Percentiles rank a stretch among this genome's conserved stretches.
Conservation (phyloP, 92 coral and sea anemone genomes). For the Blastomussa wellsi region DNA sequence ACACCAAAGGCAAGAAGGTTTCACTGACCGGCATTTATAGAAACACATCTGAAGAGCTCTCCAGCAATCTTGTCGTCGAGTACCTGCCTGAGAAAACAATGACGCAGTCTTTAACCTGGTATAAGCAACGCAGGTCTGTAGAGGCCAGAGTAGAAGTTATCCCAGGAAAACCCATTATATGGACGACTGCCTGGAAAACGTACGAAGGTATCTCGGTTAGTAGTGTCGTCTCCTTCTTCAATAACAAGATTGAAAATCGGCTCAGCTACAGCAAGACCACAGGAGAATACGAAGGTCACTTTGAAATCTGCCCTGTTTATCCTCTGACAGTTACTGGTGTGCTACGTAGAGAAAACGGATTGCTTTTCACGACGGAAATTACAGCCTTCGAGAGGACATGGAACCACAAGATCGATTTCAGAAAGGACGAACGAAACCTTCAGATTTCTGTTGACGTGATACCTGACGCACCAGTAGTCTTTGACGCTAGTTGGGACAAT, state of each 20-base stretch:
- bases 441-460: conserved; percentile 69
- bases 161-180: conserved; percentile 58
- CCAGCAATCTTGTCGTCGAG: conserved; percentile 62
- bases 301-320: conserved; percentile 66
- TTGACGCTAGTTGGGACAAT: conserved; percentile 74
- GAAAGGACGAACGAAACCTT: conserved; percentile 56
- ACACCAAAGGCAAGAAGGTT: conserved; percentile 72
- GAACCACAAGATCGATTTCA: conserved; percentile 75
- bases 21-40: conserved; percentile 61
- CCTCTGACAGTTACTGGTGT: conserved; percentile 70
- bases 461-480: conserved; percentile 70
- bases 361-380: conserved; percentile 64
- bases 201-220: conserved; percentile 59
- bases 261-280: conserved; percentile 50
- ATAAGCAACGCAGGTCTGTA: conserved; percentile 60
- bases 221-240: conserved; percentile 56
- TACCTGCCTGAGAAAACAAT: conserved; percentile 84
- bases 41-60: conserved; percentile 57
- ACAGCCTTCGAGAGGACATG: conserved; percentile 77
- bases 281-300: conserved; percentile 64
- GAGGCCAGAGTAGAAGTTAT: conserved; percentile 51
- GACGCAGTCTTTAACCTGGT: conserved; percentile 72
- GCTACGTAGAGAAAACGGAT: conserved; percentile 65
- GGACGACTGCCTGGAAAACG: conserved; percentile 67
- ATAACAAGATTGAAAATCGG: conserved; percentile 63